Evolutionary conservation across 2,113 vertebrate genomes (phyloP).

Genomic region (Tyto alba): DNA sequence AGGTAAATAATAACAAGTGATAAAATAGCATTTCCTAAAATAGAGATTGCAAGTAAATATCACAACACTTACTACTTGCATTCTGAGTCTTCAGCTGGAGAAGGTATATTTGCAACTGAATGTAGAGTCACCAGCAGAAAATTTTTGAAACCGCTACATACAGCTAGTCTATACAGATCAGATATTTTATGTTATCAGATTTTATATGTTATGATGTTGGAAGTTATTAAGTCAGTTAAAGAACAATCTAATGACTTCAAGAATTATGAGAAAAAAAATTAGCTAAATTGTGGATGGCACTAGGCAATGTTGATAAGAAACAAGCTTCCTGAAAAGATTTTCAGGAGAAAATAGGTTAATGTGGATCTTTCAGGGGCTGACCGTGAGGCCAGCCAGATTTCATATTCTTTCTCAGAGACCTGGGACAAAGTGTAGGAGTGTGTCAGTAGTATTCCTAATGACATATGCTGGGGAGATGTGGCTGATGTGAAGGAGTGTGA

Average conservation of each 20-base stretch:
- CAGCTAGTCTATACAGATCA: background rate
- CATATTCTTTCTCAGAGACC: background rate
- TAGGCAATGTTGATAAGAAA: background rate
- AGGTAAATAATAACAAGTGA: background rate
- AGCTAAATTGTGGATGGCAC: background rate
- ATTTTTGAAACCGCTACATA: background rate
- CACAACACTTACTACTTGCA: background rate
- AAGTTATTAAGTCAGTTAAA: background rate
- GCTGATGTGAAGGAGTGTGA: background rate
- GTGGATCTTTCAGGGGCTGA: background rate
- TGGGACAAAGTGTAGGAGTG: background rate
- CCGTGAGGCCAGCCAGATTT: fast-evolving
- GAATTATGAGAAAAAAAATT: background rate
- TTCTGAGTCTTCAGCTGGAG: background rate
- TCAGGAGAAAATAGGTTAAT: background rate
- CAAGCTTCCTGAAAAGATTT: background rate
- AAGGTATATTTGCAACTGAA: background rate
- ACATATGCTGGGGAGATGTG: background rate
- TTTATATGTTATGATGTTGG: background rate
- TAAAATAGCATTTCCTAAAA: background rate
- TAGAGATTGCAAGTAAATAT: background rate
- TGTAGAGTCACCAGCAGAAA: background rate
- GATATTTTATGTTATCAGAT: background rate
- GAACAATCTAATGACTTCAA: background rate
- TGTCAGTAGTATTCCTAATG: background rate